These are phyloP conservation scores for Zaprionus lineosus DNA, from an alignment of 2,888 invertebrate species.

Conservation along the genomic window DNA sequence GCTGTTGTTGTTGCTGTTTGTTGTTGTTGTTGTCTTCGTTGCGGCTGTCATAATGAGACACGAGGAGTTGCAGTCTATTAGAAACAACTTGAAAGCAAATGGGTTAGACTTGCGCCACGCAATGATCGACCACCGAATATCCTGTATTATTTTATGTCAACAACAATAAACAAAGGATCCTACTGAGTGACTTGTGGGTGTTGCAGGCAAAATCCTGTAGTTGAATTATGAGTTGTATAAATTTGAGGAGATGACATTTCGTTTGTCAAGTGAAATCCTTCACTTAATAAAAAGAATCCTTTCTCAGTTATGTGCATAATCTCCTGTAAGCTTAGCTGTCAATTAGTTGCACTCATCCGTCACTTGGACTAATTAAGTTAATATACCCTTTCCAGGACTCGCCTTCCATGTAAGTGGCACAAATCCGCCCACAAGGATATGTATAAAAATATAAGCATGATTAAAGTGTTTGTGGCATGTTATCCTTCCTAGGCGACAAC, in stretches of 20 bases:
- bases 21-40: conserved; percentile 19
- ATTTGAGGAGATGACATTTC: too few relatives aligned
- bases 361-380: too few relatives aligned
- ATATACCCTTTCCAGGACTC: too few relatives aligned
- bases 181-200: too few relatives aligned
- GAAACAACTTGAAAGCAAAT: conserved; percentile 46
- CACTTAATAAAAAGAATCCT: too few relatives aligned
- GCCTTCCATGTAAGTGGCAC: not conserved
- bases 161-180: too few relatives aligned
- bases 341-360: too few relatives aligned
- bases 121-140: not conserved
- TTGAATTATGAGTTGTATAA: too few relatives aligned
- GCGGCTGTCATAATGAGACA: conserved; percentile 61
- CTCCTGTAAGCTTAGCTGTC: too few relatives aligned
- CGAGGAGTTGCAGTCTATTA: conserved; percentile 47
- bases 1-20: conserved; percentile 20
- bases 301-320: too few relatives aligned
- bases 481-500: conserved; percentile 47
- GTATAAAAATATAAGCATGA: conserved; percentile 67
- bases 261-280: too few relatives aligned
- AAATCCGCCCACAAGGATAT: conserved; percentile 48
- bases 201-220: too few relatives aligned
- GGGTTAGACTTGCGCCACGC: not conserved
- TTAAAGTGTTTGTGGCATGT: conserved; percentile 73
- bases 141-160: not conserved